Percentiles rank a stretch among this genome's conserved stretches.
Evolutionary conservation across 2,888 invertebrate species (phyloP).

Genomic region (Cheilosia vulpina): DNA sequence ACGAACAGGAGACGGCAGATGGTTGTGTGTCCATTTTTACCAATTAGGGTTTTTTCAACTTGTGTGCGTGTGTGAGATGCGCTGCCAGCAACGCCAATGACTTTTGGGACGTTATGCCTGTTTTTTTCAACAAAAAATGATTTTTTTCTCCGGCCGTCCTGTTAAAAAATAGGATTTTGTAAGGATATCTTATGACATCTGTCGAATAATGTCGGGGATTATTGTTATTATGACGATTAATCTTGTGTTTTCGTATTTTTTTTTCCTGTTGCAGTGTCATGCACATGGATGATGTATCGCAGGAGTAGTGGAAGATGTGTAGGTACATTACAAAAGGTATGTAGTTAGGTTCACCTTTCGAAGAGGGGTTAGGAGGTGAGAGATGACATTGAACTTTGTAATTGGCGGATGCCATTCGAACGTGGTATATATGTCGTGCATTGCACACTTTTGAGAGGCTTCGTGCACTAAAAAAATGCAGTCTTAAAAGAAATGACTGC

Average conservation of each 20-base stretch:
- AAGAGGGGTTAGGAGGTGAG: neutral
- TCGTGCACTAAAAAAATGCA: neutral
- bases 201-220: conserved; percentile 70
- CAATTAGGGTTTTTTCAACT: conserved; percentile 21
- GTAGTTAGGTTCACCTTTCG: neutral
- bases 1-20: conserved; percentile 54
- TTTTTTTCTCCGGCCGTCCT: conserved; percentile 41
- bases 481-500: neutral
- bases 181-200: conserved; percentile 74
- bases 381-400: neutral
- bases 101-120: conserved; percentile 50
- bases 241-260: conserved; percentile 31
- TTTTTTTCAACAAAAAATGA: conserved; percentile 28
- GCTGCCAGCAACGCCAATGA: conserved; percentile 9
- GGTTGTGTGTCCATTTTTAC: conserved; percentile 59
- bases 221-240: conserved; percentile 72
- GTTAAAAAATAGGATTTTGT: conserved; percentile 63
- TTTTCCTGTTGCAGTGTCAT: conserved; percentile 14
- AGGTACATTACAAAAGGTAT: conserved; percentile 17
- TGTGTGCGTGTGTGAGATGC: conserved; percentile 38
- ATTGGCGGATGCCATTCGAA: conserved; percentile 14
- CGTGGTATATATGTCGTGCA: neutral
- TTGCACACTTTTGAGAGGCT: conserved; percentile 3
- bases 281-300: conserved; percentile 36
- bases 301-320: conserved; percentile 11